A percentile compares a stretch with the other conserved stretches of the same genome.
Conservation (phyloP, 2,888 invertebrate genomes). For the Acleris holmiana region DNA sequence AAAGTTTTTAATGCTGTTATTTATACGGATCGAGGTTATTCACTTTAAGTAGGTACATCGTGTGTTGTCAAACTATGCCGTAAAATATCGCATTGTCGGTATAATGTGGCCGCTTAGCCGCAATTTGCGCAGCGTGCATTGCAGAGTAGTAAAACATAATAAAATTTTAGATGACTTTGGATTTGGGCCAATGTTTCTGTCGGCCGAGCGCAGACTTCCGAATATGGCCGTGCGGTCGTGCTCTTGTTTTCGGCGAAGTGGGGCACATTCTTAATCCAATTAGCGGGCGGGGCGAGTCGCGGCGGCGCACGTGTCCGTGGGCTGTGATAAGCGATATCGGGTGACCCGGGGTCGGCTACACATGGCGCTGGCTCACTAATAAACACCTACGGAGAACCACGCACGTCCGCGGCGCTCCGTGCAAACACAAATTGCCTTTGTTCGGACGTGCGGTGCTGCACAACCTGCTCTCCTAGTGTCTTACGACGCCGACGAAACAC, state of each 20-base stretch:
- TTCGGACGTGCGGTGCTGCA: conserved; percentile 72
- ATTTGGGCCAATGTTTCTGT: conserved; percentile 74
- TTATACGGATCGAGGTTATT: conserved; percentile 53
- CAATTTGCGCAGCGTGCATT: conserved; percentile 28
- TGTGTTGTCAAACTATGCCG: conserved; percentile 48
- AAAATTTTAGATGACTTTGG: conserved; percentile 71
- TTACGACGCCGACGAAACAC: too few relatives aligned
- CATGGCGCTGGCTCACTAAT: conserved; percentile 64
- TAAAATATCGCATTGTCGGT: conserved; percentile 44
- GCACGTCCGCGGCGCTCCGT: conserved; percentile 77
- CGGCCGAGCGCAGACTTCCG: conserved; percentile 57
- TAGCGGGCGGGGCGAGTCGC: conserved; percentile 20
- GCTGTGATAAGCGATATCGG: conserved; percentile 66
- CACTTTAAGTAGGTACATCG: conserved; percentile 49
- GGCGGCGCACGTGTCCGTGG: conserved; percentile 58
- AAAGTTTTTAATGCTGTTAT: conserved; percentile 58
- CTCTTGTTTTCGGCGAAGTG: conserved; percentile 36
- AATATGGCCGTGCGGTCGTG: conserved; percentile 55
- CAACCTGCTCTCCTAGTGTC: conserved; percentile 50
- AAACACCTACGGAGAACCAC: conserved; percentile 77
- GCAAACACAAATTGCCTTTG: conserved; percentile 83
- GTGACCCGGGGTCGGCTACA: conserved; percentile 62
- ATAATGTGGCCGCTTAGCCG: conserved; percentile 39
- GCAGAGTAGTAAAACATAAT: conserved; percentile 33
- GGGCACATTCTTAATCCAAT: conserved; percentile 26